Evolutionary conservation across 2,113 vertebrate species (phyloP).

Genomic region (Numida meleagris): DNA sequence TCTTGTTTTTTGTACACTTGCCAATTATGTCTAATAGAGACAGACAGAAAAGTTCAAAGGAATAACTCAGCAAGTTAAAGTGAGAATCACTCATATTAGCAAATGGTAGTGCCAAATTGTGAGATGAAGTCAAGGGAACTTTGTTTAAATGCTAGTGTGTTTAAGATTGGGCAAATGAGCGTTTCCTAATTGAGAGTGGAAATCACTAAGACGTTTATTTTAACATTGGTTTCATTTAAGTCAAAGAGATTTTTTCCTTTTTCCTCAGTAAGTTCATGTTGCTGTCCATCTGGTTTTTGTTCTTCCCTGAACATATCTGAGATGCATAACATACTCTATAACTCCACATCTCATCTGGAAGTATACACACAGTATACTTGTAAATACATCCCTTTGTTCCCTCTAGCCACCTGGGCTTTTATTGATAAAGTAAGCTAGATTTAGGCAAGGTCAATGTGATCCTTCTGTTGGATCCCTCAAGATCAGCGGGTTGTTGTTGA

Average conservation of each 20-base stretch:
- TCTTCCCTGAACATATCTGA: neutral
- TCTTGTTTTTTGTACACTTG: conserved; percentile 59
- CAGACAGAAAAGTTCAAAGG: conserved; percentile 34
- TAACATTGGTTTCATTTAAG: conserved; percentile 5
- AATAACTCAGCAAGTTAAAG: conserved; percentile 21
- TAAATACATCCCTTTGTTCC: neutral
- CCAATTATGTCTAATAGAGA: conserved; percentile 39
- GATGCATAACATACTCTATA: neutral
- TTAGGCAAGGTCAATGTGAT: neutral
- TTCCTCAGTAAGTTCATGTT: neutral
- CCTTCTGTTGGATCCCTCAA: neutral
- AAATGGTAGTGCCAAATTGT: neutral
- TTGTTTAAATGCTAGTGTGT: neutral
- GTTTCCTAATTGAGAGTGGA: neutral
- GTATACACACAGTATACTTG: neutral
- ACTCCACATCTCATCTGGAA: neutral
- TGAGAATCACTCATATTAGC: neutral
- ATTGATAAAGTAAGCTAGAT: neutral
- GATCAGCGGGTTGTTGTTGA: neutral
- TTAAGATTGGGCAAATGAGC: neutral
- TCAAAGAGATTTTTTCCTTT: neutral
- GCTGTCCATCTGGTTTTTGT: neutral
- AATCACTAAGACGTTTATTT: neutral
- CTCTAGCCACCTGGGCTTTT: neutral
- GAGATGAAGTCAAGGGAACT: neutral